Base-by-base conservation (phyloP, 2,797 vertebrate species). In the Premnoplex brunnescens region DNA sequence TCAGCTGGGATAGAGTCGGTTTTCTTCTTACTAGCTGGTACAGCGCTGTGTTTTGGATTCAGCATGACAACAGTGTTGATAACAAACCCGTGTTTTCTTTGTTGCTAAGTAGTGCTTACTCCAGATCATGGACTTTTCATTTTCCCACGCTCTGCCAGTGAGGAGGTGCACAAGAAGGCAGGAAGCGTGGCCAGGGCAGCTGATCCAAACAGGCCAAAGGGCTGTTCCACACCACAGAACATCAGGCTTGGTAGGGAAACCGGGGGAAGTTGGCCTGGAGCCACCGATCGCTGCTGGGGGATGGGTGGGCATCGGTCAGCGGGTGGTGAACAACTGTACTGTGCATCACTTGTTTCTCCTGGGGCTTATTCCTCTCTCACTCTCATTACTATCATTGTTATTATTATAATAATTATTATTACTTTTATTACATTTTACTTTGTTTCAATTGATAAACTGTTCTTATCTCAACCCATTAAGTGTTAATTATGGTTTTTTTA, bases 251-350 rank as follows among this genome's bases (percentile, higher is more conserved):
- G 27, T 19, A 85, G 6, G 36, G 8, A 17, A 48, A 60, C 32
- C 2, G 5, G 20, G 32, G 3, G 10, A 7, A 67, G 27, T 3
- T 55, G 46, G 30, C 52, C 67, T 24, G 52, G 19, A 78, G 46
- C 13, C 5, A 4, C 39, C 0, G 0, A 27, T 52, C 52, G 32
- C n/a, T 0, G 0, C 46, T 36, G 39, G 4, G 36, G 39, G 12
- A 34, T 0, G 0, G 15, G 37, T 48, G n/a, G 1, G 0, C 32
- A 66, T 48, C 17, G 0, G 26, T 66, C 44, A 48, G 32, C 2
- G 13, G 14, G 63, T 18, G 44, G 16, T 48, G 56, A 63, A 7
- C 1, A 34, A 19, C 11, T 39, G 27, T 32, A 32, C 1, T 55
- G 18, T 3, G 39, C 12, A 32, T 41, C 59, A 28, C 34, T 41